phyloP scores from a whole-genome alignment of 2,797 vertebrate species.

The Nyctibius grandis region DNA sequence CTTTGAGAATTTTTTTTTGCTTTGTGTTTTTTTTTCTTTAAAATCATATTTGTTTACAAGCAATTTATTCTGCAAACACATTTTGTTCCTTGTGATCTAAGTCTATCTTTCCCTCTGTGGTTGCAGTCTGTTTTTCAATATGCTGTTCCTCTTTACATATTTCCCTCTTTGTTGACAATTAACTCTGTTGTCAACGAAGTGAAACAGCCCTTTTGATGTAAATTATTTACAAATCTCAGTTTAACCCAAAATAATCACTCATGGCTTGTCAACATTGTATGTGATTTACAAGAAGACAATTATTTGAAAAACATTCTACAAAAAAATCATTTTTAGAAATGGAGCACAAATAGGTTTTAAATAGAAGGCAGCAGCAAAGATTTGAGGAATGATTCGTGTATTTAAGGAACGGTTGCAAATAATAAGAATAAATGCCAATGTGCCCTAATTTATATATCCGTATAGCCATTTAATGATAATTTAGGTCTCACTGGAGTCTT shows the following conservation, averaged over 20 bases:
- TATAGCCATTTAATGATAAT: background rate
- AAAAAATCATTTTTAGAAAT: background rate
- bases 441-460: background rate
- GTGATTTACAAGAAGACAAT: background rate
- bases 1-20: background rate
- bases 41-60: constrained; percentile 35
- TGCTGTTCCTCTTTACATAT: constrained; percentile 32
- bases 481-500: background rate
- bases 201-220: constrained; percentile 6
- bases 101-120: constrained; percentile 4
- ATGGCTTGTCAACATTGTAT: background rate
- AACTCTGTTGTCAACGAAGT: constrained; percentile 39
- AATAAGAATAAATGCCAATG: background rate
- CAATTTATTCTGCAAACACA: constrained; percentile 13
- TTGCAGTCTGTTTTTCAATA: constrained; percentile 54
- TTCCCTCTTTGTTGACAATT: constrained; percentile 51
- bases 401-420: background rate
- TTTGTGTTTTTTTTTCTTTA: background rate
- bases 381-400: background rate
- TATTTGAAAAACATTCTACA: background rate
- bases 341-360: background rate
- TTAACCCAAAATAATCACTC: background rate
- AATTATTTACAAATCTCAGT: constrained; percentile 20
- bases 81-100: constrained; percentile 31
- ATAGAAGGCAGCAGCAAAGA: background rate